These are phyloP conservation scores for Buathra laborator DNA, from an alignment of 2,888 invertebrate genomes.

Conservation along the genomic window DNA sequence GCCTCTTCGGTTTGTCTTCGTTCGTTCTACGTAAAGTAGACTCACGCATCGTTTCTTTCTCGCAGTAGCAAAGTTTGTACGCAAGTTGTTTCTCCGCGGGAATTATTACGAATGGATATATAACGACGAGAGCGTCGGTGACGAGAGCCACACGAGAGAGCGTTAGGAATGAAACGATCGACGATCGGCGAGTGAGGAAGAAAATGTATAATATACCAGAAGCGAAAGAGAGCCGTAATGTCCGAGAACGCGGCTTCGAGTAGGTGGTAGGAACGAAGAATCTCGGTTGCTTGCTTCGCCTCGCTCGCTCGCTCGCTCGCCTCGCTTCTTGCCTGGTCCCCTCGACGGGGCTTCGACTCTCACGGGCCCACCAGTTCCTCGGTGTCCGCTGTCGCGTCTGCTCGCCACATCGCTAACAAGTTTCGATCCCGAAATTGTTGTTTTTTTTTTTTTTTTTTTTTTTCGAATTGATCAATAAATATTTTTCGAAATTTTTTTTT, in stretches of 20 bases:
- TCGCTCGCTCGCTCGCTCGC: conserved; percentile 1
- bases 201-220: conserved; percentile 1
- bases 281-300: conserved; percentile 38
- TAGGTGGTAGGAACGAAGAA: conserved; percentile 68
- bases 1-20: conserved; percentile 25
- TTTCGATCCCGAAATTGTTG: background rate
- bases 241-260: conserved; percentile 45
- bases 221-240: conserved; percentile 15
- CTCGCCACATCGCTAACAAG: background rate
- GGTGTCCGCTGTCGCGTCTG: conserved; percentile 71
- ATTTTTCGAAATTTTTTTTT: background rate
- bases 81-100: background rate
- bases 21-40: background rate
- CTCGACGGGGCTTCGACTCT: conserved; percentile 64
- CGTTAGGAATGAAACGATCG: conserved; percentile 3
- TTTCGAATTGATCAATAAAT: background rate
- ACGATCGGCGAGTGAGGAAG: background rate
- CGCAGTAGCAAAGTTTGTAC: conserved; percentile 7
- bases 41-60: conserved; percentile 8
- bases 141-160: conserved; percentile 24
- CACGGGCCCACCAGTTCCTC: conserved; percentile 71
- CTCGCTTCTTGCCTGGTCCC: conserved; percentile 18
- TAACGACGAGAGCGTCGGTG: conserved; percentile 57
- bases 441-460: background rate
- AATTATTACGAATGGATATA: conserved; percentile 40